Evolutionary conservation across 2,888 invertebrate genomes (phyloP).

Genomic region (Adelognathus sp.): DNA sequence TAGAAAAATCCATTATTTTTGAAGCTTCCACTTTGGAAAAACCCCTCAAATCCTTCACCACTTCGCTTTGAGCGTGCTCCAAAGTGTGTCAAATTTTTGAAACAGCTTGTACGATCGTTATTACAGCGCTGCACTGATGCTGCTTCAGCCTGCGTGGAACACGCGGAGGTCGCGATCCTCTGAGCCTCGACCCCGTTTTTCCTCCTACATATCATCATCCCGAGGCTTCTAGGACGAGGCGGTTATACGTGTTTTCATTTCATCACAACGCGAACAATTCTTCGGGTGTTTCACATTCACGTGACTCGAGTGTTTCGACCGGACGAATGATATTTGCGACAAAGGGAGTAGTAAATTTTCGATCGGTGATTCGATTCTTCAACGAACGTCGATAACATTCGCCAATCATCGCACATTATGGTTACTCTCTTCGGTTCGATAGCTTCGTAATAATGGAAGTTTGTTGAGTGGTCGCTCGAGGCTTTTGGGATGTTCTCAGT

Average conservation of each 20-base stretch:
- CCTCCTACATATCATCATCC: constrained; percentile 1
- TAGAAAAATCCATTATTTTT: too few species aligned
- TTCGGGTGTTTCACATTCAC: constrained; percentile 38
- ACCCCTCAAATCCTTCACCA: too few species aligned
- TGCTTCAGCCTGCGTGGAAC: constrained; percentile 6
- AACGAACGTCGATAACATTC: neutral
- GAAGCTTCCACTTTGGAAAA: too few species aligned
- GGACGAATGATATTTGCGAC: too few species aligned
- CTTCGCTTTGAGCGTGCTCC: too few species aligned
- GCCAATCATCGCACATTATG: neutral
- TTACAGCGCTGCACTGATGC: constrained; percentile 4
- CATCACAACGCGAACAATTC: constrained; percentile 21
- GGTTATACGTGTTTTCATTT: constrained; percentile 19
- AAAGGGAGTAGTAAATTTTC: too few species aligned
- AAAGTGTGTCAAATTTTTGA: neutral
- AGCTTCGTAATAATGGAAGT: constrained; percentile 70
- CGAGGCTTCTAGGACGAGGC: constrained; percentile 42
- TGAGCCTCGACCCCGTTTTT: constrained; percentile 42
- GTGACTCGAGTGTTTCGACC: too few species aligned
- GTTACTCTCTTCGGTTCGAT: constrained; percentile 64
- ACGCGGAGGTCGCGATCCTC: constrained; percentile 46
- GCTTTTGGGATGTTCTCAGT: constrained; percentile 28
- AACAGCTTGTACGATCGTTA: neutral
- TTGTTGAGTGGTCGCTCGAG: constrained; percentile 62
- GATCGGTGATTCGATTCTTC: neutral